Base-by-base conservation (phyloP, 2,888 invertebrate species). In the Chrysodeixis includens region DNA sequence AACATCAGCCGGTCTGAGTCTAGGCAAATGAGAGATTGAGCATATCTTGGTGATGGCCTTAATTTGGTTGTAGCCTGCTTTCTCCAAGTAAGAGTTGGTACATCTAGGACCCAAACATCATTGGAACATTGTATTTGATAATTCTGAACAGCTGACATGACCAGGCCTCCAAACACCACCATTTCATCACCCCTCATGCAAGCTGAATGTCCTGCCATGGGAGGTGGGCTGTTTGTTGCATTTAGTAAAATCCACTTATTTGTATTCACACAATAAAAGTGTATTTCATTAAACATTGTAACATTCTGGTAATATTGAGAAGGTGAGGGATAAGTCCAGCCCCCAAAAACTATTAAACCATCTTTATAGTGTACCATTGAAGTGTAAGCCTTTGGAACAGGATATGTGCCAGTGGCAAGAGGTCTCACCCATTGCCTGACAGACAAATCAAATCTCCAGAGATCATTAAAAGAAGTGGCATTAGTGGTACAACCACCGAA, bases 401-500 rank as follows among this genome's bases (percentile, higher is more conserved):
- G 99, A 94, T 99, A 99, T 56, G 97, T 97, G 40, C 95, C 98
- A 92, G 97, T 97, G 4, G 98, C 97, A 53, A 98, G 91, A 0
- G 98, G 97, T 76, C 98, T 95, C 20, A 97, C 96, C 99, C 99
- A 99, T 78, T 97, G 96, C 82, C 98, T 95, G 55, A 96, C 97
- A 0, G 97, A 97, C 69, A 99, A 96, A 94, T 99, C 98, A 90
- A 99, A 97, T 74, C 97, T 96, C 99, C 99, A 99, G 35, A 99
- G 95, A 94, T 99, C 99, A 94, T 99, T 99, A 86, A 99, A 99
- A 14, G 99, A 98, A 20, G 99, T 99, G 84, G 98, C 97, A 62
- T 98, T 97, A 44, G 98, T 97, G 12, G 99, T 99, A 83, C 99
- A 99, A 8, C 99, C 99, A 35, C 99, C 99, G 95, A 99, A 99